Base-by-base conservation (phyloP, 1,140 invertebrate genomes). In the Pollicipes pollicipes region DNA sequence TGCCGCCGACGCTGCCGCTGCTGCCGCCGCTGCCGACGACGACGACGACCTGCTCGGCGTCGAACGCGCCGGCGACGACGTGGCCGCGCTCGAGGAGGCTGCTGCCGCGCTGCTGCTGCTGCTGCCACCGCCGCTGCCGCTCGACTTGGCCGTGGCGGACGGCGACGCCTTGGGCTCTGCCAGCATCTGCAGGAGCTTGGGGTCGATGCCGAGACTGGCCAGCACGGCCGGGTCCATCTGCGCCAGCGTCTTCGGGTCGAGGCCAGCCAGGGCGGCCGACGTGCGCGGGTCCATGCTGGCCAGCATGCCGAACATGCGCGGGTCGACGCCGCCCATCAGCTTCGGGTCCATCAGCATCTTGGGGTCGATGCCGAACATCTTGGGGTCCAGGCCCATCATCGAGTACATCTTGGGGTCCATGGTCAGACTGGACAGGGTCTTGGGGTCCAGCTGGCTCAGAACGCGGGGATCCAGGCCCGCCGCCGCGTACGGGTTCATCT, bases 161-260 rank as follows among this genome's bases (percentile, higher is more conserved):
- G 64, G 28, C 3, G 27, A 28, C 3, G 64, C 28, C 64, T 27
- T 37, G 21, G 30, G 73, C 70, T 27, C 72, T 31, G 67, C 58
- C 66, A 68, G 70, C 58, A 66, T 70, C 26, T 37, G 68, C 31
- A 73, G 73, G 70, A 69, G 69, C 66, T 73, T 76, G 29, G 70
- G 73, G 70, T 70, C 75, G 72, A 75, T 73, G n/a, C 73, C 71
- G 68, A 74, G 72, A 71, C 71, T 70, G 1, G 73, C 73, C 32
- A 76, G 66, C 31, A 76, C 29, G 72, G 75, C 76, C 24, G 76
- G 74, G 69, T 76, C 76, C 58, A 76, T 70, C 27, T 74, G 73
- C 30, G 71, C 69, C 67, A 75, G 69, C 27, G 71, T 30, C 66
- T 75, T 75, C 24, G 74, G 74, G 71, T 75, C 74, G 58, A 75